Base-by-base conservation (phyloP, 1,140 invertebrate species). In the Sitodiplosis mosellana region DNA sequence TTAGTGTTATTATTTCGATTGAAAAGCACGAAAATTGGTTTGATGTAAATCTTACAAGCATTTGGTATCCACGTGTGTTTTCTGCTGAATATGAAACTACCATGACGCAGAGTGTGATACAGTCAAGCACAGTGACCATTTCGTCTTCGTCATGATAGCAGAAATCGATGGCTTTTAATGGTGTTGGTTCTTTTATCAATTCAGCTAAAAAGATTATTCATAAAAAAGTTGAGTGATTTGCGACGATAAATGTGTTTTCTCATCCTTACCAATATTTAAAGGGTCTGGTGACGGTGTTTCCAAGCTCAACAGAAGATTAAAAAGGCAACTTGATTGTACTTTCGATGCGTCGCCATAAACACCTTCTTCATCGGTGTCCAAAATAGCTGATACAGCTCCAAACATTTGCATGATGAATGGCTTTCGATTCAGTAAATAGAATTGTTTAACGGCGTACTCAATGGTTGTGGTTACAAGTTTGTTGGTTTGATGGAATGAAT, bases 371-470 rank as follows among this genome's bases (percentile, higher is more conserved):
- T 99, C 92, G 2, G 86, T 88, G 60, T 98, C 93, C 27, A 99
- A 71, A 56, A 98, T 89, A 2, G 92, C 85, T 0, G 95, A 95
- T 2, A 96, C 84, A 42, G 89, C 93, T 6, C 95, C 95, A 70
- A 99, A 98, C 90, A 98, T 94, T 75, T 99, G 88, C 18, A 98
- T 71, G 51, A 98, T 90, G 59, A 99, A 99, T 1, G 95, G 94
- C 61, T 99, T 99, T 48, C 95, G 75, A 60, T 99, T 97, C 63
- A 99, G 79, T 43, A 98, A 74, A 66, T 98, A 99, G 66, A 99
- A 97, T 63, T 99, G 94, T 60, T 96, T 94, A 6, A 94, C 93
- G 0, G 91, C 87, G 64, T 97, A 99, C 63, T 99, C 92, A 43
- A 99, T 87, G 0, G 93, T 93, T 1, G 86, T 83, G 1, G 86